phyloP scores from a whole-genome alignment of 2,888 invertebrate species.

The Pseudanteris insignis region DNA sequence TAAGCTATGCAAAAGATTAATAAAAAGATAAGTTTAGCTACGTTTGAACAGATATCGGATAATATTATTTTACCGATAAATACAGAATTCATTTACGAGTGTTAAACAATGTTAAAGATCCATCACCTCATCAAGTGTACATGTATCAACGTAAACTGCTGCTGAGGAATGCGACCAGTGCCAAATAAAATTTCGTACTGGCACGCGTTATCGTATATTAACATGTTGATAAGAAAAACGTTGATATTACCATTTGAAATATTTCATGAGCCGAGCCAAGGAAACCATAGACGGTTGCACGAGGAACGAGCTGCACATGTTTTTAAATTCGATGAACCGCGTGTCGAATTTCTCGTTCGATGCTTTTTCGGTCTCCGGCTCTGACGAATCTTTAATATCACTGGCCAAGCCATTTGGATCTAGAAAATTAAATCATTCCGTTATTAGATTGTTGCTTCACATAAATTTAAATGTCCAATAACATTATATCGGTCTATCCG shows the following conservation, averaged over 20 bases:
- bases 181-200: slow-evolving; percentile 22
- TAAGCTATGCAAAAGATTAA: too few species aligned
- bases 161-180: slow-evolving; percentile 16
- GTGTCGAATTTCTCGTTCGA: slow-evolving; percentile 12
- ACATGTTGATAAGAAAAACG: neutral
- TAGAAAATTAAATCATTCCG: slow-evolving; percentile 4
- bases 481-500: too few species aligned
- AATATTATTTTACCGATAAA: too few species aligned
- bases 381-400: slow-evolving; percentile 2
- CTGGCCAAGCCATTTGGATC: neutral
- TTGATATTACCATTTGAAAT: slow-evolving; percentile 48
- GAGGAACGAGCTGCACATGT: slow-evolving; percentile 53
- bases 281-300: slow-evolving; percentile 53
- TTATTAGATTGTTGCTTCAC: neutral
- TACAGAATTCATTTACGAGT: too few species aligned
- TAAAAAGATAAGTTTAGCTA: too few species aligned
- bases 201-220: slow-evolving; percentile 9
- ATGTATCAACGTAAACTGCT: slow-evolving; percentile 7
- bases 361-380: slow-evolving; percentile 2
- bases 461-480: too few species aligned
- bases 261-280: slow-evolving; percentile 59
- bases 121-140: slow-evolving; percentile 11
- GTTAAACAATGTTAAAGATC: slow-evolving; percentile 16
- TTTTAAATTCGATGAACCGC: slow-evolving; percentile 15
- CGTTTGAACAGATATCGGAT: too few species aligned